These are phyloP conservation scores for Rhaphigaster nebulosa DNA, from an alignment of 2,888 invertebrate species.

Conservation along the genomic window DNA sequence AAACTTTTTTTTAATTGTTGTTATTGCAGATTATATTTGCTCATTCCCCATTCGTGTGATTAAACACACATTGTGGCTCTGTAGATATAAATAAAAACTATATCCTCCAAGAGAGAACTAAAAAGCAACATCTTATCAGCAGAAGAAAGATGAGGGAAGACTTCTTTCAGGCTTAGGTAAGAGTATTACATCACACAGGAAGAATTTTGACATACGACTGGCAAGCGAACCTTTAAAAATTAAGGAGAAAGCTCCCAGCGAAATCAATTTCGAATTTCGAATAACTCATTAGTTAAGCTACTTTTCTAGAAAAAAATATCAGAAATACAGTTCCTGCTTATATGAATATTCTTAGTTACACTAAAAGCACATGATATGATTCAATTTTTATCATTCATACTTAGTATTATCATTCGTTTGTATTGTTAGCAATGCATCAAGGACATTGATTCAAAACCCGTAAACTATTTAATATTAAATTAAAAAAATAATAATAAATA, in stretches of 20 bases:
- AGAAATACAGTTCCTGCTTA: background rate
- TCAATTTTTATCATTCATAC: no score
- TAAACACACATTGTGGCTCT: no score
- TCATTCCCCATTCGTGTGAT: no score
- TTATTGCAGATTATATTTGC: no score
- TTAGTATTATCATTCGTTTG: no score
- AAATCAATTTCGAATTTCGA: background rate
- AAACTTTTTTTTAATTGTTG: no score
- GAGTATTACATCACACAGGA: background rate
- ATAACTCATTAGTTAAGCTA: background rate
- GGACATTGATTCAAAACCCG: no score
- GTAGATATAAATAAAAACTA: no score
- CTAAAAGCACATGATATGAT: no score
- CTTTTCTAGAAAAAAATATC: background rate
- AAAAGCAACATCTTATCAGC: background rate
- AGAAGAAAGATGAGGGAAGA: background rate
- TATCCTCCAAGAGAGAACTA: background rate
- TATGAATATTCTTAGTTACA: background rate
- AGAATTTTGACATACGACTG: background rate
- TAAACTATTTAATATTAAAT: no score
- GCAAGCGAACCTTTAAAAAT: slow-evolving; percentile 5
- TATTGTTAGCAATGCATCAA: no score
- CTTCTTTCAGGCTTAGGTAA: background rate
- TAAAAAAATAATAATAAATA: no score
- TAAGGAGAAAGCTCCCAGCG: background rate